phyloP scores from a whole-genome alignment of 1,140 invertebrate species.

The Homarus americanus region DNA sequence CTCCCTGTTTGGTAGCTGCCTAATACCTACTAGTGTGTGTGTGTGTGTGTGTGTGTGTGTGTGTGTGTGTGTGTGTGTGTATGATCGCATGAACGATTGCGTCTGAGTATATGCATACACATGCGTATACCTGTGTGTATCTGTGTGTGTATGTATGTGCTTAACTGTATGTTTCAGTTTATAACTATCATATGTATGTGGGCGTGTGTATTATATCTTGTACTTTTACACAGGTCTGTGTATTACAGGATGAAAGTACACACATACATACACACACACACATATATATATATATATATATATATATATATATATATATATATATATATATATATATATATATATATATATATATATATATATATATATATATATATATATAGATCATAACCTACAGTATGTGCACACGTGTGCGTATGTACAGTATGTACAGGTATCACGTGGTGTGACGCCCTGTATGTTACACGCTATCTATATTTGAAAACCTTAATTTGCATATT shows the following conservation, averaged over 20 bases:
- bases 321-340: conserved; percentile 45
- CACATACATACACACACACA: background rate
- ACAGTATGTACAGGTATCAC: no score
- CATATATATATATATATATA: conserved; percentile 37
- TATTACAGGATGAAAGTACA: background rate
- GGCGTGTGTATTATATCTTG: no score
- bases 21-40: no score
- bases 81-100: background rate
- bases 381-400: no score
- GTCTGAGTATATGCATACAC: background rate
- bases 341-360: background rate
- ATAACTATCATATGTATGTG: background rate
- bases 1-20: no score
- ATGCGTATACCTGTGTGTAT: conserved; percentile 37
- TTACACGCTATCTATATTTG: no score
- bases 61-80: conserved; percentile 33
- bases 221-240: background rate
- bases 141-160: conserved; percentile 36
- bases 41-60: background rate
- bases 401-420: no score
- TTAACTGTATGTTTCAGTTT: background rate
- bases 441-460: no score
- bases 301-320: conserved; percentile 34
- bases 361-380: background rate
- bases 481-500: no score